A percentile compares a stretch with the other conserved stretches of the same genome.
These are phyloP conservation scores for Esperia sulphurella DNA, from an alignment of 2,888 invertebrate genomes.

Conservation along the genomic window DNA sequence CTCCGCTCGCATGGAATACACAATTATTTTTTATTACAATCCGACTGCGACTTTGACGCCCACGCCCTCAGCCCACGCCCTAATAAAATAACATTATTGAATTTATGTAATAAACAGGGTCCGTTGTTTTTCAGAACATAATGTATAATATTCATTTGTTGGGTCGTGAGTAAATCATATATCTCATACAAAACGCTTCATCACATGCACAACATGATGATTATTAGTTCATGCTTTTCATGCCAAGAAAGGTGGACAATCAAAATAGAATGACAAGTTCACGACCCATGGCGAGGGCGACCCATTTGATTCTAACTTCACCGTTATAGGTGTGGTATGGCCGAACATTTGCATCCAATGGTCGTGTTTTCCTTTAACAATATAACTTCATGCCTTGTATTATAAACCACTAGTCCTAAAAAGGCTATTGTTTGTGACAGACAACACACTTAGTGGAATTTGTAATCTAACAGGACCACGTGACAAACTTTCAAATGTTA, in stretches of 20 bases:
- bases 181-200: not conserved
- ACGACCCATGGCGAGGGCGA: conserved; percentile 47
- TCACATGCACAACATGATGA: not conserved
- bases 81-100: too few relatives aligned
- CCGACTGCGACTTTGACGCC: too few relatives aligned
- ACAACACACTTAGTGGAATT: not conserved
- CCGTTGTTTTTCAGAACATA: not conserved
- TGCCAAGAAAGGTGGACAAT: conserved; percentile 27
- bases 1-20: too few relatives aligned
- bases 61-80: too few relatives aligned
- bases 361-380: conserved; percentile 8
- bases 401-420: conserved; percentile 1
- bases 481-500: conserved; percentile 34
- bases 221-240: conserved; percentile 11
- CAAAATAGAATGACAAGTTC: conserved; percentile 39
- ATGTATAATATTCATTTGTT: not conserved
- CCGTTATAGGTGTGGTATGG: conserved; percentile 35
- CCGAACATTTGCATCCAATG: conserved; percentile 49
- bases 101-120: too few relatives aligned
- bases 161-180: not conserved
- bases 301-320: conserved; percentile 54
- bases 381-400: not conserved
- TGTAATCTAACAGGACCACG: conserved; percentile 18
- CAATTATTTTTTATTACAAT: too few relatives aligned
- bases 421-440: not conserved